Conservation (phyloP, 2,113 vertebrate species). For the Percina caprodes region DNA sequence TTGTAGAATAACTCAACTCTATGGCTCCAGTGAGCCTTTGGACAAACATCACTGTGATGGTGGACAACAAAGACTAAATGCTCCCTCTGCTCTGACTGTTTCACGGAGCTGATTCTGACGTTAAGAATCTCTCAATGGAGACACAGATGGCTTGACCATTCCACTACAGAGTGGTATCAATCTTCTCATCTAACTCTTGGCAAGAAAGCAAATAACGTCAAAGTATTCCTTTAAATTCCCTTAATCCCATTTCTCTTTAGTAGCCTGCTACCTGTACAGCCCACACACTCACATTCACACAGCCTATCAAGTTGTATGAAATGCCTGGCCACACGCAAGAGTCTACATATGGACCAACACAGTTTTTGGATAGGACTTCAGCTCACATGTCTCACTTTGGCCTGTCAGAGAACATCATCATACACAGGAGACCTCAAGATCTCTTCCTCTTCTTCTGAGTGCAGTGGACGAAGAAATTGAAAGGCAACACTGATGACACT, state of each 20-base stretch:
- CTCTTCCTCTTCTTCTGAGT: constrained; percentile 48
- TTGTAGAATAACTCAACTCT: constrained; percentile 79
- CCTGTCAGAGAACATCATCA: constrained; percentile 55
- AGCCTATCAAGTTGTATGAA: constrained; percentile 24
- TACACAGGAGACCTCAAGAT: constrained; percentile 49
- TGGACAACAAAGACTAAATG: constrained; percentile 65
- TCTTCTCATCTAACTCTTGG: neutral
- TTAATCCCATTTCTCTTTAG: neutral
- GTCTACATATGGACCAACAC: constrained; percentile 17
- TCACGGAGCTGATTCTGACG: constrained; percentile 35
- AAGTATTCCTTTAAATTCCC: neutral
- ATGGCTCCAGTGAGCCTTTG: constrained; percentile 76
- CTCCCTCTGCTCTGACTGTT: constrained; percentile 49
- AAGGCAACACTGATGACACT: constrained; percentile 65
- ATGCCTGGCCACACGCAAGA: constrained; percentile 25
- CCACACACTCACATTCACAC: neutral
- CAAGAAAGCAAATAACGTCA: too few relatives aligned
- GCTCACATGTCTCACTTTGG: constrained; percentile 56
- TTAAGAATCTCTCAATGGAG: constrained; percentile 44
- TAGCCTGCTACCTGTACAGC: constrained; percentile 20
- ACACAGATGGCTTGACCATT: neutral
- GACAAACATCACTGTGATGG: constrained; percentile 78
- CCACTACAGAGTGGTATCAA: neutral
- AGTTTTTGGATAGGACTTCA: constrained; percentile 38
- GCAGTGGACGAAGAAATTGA: constrained; percentile 44